Conservation (phyloP, 2,113 vertebrate genomes). For the Pedetes capensis region DNA sequence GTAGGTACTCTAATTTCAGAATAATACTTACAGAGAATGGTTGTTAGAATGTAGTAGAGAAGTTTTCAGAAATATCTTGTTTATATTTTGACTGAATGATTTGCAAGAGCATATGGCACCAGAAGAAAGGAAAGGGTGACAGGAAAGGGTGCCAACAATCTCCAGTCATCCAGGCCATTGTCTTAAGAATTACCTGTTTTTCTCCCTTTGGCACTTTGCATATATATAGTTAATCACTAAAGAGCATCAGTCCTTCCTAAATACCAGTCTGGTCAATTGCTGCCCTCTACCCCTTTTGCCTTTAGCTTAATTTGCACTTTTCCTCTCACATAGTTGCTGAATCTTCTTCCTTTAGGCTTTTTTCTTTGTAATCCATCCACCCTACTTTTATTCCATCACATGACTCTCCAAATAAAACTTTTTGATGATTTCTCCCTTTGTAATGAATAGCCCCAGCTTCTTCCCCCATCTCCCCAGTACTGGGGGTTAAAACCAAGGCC, state of each 20-base stretch:
- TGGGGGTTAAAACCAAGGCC: too few species aligned
- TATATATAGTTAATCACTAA: background rate
- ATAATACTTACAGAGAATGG: slow-evolving; percentile 37
- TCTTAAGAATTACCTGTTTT: background rate
- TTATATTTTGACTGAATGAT: slow-evolving; percentile 35
- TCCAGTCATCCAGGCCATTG: background rate
- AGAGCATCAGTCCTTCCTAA: background rate
- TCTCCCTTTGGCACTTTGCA: background rate
- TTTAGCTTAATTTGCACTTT: background rate
- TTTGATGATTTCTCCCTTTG: background rate
- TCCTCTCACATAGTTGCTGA: background rate
- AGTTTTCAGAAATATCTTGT: slow-evolving; percentile 40
- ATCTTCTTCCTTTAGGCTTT: background rate
- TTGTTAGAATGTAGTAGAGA: slow-evolving; percentile 10
- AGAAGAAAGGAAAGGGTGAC: background rate
- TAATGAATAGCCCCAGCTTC: background rate
- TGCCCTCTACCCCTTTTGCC: background rate
- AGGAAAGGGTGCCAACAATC: background rate
- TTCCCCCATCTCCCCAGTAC: too few species aligned
- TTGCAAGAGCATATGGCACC: background rate
- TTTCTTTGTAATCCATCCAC: background rate
- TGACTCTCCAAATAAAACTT: background rate
- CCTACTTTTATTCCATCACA: background rate
- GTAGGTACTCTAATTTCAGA: slow-evolving; percentile 43
- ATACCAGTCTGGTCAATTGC: background rate